Evolutionary conservation across 1,140 invertebrate genomes (phyloP).

Genomic region (Scaptomyza graminum): DNA sequence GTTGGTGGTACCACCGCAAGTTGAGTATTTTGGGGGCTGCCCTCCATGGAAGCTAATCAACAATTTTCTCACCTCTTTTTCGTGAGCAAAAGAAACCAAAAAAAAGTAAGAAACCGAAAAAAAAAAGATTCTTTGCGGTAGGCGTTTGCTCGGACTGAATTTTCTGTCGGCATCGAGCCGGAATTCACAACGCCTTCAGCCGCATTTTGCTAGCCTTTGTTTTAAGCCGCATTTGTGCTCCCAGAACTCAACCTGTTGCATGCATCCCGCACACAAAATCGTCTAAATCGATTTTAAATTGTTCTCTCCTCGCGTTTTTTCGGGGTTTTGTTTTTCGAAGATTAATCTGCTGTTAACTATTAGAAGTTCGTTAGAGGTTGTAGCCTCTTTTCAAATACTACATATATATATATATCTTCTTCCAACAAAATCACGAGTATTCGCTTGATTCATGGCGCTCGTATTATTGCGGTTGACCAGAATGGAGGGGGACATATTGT

Average conservation of each 20-base stretch:
- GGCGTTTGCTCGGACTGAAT: slow-evolving; percentile 78
- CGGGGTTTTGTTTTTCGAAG: slow-evolving; percentile 16
- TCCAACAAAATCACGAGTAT: slow-evolving; percentile 14
- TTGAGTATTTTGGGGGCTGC: slow-evolving; percentile 25
- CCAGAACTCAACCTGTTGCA: slow-evolving; percentile 74
- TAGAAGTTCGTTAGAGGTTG: slow-evolving; percentile 71
- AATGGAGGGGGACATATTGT: slow-evolving; percentile 33
- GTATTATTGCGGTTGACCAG: slow-evolving; percentile 62
- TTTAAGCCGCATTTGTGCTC: slow-evolving; percentile 67
- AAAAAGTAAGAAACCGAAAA: slow-evolving; percentile 1
- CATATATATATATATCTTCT: slow-evolving; percentile 10
- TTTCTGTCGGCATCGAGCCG: slow-evolving; percentile 72
- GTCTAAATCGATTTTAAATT: slow-evolving; percentile 84
- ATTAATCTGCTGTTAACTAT: slow-evolving; percentile 65
- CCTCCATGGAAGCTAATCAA: slow-evolving; percentile 84
- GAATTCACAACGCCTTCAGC: slow-evolving; percentile 22
- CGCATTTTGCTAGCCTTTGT: slow-evolving; percentile 74
- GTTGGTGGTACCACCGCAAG: slow-evolving; percentile 8
- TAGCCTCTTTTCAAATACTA: slow-evolving; percentile 15
- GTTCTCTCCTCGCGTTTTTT: slow-evolving; percentile 54
- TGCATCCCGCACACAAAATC: slow-evolving; percentile 68
- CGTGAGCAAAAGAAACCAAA: slow-evolving; percentile 40
- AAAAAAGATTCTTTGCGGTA: slow-evolving; percentile 63
- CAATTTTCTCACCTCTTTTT: slow-evolving; percentile 84
- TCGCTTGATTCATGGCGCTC: slow-evolving; percentile 72